Conservation (phyloP, 2,113 vertebrate genomes). For the Urocynchramus pylzowi region DNA sequence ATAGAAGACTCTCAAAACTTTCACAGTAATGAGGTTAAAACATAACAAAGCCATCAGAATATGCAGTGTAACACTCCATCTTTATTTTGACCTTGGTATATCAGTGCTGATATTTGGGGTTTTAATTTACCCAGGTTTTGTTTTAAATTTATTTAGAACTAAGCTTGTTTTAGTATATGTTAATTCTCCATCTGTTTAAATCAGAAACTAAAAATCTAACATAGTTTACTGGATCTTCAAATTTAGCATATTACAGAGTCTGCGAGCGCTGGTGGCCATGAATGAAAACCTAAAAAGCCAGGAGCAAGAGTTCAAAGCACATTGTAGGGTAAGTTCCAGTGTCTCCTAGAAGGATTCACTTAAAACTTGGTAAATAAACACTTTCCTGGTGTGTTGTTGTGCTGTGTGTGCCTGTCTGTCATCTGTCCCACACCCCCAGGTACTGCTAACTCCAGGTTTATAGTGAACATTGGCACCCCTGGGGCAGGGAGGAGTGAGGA, state of each 20-base stretch:
- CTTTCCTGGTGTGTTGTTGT: neutral
- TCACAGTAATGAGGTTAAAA: neutral
- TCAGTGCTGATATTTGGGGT: neutral
- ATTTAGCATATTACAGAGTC: slow-evolving; percentile 83
- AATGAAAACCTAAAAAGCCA: slow-evolving; percentile 93
- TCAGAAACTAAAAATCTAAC: neutral
- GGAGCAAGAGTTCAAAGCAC: slow-evolving; percentile 91
- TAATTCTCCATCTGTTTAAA: neutral
- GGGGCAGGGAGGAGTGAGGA: neutral
- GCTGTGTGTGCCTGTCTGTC: neutral
- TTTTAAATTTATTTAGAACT: neutral
- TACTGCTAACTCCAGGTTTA: neutral
- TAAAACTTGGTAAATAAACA: neutral
- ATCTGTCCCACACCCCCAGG: neutral
- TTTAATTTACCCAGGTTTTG: neutral
- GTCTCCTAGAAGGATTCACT: neutral
- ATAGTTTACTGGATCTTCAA: neutral
- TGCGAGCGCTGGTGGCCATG: slow-evolving; percentile 87
- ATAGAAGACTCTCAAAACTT: neutral
- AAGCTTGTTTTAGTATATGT: neutral
- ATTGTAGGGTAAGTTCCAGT: slow-evolving; percentile 85
- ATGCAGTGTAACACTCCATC: neutral
- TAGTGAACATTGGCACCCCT: neutral
- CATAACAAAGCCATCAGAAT: neutral
- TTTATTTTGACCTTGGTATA: neutral